phyloP scores from a whole-genome alignment of 2,113 vertebrate species.

The Actinemys pallida region DNA sequence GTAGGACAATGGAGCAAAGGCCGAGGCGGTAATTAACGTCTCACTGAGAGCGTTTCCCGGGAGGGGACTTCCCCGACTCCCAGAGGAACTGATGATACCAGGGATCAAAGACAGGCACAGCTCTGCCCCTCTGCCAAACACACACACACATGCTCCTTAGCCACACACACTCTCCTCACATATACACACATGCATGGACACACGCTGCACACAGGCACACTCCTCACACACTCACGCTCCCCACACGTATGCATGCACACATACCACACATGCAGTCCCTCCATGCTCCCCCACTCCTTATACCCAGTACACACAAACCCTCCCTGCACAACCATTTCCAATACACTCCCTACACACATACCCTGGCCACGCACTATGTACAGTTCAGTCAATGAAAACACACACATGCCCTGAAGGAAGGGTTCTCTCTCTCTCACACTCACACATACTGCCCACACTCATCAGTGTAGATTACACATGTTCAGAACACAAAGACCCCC shows the following conservation, averaged over 20 bases:
- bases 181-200: neutral
- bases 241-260: neutral
- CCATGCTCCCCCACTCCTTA: neutral
- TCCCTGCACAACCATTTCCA: neutral
- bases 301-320: neutral
- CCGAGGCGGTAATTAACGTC: neutral
- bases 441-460: neutral
- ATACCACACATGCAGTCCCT: neutral
- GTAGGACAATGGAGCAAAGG: neutral
- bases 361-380: rapidly evolving
- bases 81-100: neutral
- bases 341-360: neutral
- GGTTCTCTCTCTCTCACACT: neutral
- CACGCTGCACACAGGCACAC: neutral
- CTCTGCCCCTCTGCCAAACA: neutral
- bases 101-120: neutral
- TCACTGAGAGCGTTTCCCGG: neutral
- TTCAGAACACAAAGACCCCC: neutral
- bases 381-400: neutral
- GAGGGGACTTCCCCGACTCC: neutral
- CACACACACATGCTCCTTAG: neutral
- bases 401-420: neutral
- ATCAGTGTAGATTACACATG: neutral
- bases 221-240: neutral
- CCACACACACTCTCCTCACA: neutral